Evolutionary conservation across 2,888 invertebrate species (phyloP).

Genomic region (Aphrophora alni): DNA sequence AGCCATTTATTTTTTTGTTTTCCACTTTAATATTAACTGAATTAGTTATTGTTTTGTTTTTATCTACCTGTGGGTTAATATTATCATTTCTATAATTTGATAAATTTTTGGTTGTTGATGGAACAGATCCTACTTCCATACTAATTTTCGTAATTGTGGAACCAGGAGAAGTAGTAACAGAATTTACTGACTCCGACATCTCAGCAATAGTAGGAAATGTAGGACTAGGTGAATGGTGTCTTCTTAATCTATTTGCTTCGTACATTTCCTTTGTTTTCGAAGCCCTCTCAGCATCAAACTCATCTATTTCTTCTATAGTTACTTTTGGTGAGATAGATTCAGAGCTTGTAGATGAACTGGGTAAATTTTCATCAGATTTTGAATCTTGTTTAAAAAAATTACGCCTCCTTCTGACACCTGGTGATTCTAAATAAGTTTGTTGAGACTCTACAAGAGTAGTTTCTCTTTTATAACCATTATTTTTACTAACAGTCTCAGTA

Average conservation of each 20-base stretch:
- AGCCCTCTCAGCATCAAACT: constrained; percentile 45
- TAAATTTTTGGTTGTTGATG: not conserved
- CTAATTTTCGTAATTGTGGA: constrained; percentile 37
- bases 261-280: constrained; percentile 47
- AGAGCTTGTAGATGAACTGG: constrained; percentile 14
- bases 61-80: not conserved
- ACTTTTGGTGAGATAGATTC: constrained; percentile 38
- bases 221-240: constrained; percentile 50
- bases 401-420: constrained; percentile 33
- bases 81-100: not conserved
- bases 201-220: constrained; percentile 52
- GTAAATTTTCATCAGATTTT: constrained; percentile 11
- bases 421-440: constrained; percentile 35
- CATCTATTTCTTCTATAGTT: constrained; percentile 49
- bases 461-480: constrained; percentile 30
- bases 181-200: constrained; percentile 47
- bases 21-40: not conserved
- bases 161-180: constrained; percentile 40
- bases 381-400: constrained; percentile 10
- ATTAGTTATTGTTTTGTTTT: not conserved
- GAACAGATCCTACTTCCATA: constrained; percentile 32
- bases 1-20: not conserved
- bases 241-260: constrained; percentile 46
- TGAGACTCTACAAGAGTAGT: constrained; percentile 23
- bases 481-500: constrained; percentile 10